phyloP scores from a whole-genome alignment of 2,113 vertebrate species.

The Axis porcinus region DNA sequence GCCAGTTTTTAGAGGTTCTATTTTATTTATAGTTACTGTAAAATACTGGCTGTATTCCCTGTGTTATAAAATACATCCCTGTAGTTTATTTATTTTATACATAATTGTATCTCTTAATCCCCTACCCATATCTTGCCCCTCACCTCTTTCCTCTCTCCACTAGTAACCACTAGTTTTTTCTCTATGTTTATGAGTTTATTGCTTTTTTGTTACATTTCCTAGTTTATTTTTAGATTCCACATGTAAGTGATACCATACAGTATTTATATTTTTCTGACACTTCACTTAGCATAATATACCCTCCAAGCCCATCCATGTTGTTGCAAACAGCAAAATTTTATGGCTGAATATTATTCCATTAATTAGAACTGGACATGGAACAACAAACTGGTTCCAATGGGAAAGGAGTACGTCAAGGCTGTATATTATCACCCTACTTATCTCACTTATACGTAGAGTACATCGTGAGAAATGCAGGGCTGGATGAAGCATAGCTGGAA shows the following conservation, averaged over 20 bases:
- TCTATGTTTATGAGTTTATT: background rate
- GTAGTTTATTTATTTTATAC: background rate
- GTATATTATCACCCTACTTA: background rate
- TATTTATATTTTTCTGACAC: background rate
- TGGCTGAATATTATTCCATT: background rate
- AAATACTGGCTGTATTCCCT: background rate
- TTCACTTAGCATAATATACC: background rate
- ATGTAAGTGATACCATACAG: background rate
- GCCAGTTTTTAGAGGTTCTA: background rate
- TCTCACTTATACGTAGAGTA: background rate
- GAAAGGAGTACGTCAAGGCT: background rate
- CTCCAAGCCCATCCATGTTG: background rate
- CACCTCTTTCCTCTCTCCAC: background rate
- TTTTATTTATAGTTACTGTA: background rate
- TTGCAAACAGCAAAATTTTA: background rate
- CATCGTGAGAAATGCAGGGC: background rate
- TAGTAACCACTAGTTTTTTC: background rate
- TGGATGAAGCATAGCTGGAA: background rate
- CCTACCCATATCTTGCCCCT: background rate
- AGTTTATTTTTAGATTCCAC: background rate
- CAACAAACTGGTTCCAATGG: background rate
- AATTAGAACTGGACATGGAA: background rate
- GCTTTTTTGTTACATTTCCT: background rate
- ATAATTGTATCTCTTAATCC: background rate
- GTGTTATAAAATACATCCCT: background rate